These are phyloP conservation scores for Lampropteryx suffumata DNA, from an alignment of 2,888 invertebrate species.

Conservation along the genomic window DNA sequence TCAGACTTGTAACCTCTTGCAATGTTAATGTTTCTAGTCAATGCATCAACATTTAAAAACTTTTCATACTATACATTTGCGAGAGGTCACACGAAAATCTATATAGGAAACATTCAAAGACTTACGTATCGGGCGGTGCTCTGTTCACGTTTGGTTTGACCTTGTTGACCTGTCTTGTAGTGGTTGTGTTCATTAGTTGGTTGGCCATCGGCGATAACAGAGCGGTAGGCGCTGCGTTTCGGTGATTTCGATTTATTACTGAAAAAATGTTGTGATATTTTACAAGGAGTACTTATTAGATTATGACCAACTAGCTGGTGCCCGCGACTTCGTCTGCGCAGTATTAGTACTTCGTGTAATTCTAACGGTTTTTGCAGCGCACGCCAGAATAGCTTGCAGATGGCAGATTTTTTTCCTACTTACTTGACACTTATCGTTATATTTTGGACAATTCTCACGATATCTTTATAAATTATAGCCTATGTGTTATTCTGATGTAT, in stretches of 20 bases:
- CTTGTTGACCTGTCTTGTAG: conserved; percentile 93
- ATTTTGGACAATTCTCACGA: no score
- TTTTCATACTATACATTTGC: background rate
- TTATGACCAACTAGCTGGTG: no score
- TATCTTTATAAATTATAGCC: no score
- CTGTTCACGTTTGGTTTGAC: conserved; percentile 94
- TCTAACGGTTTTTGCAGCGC: no score
- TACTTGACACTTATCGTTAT: no score
- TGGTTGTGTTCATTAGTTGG: conserved; percentile 88
- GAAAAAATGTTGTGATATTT: conserved; percentile 27
- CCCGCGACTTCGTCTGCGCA: no score
- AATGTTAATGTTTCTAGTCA: background rate
- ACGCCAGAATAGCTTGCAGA: no score
- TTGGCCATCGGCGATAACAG: conserved; percentile 85
- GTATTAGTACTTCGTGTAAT: no score
- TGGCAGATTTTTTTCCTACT: no score
- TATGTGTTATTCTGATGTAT: no score
- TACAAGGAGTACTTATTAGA: no score
- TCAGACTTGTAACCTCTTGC: conserved; percentile 5
- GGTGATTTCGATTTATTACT: conserved; percentile 92
- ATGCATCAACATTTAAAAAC: background rate
- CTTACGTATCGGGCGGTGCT: conserved; percentile 88
- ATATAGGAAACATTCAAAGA: conserved; percentile 19
- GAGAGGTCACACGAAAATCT: background rate
- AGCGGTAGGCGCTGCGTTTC: conserved; percentile 87